Conservation (phyloP, 2,113 vertebrate species). For the Engystomops pustulosus region DNA sequence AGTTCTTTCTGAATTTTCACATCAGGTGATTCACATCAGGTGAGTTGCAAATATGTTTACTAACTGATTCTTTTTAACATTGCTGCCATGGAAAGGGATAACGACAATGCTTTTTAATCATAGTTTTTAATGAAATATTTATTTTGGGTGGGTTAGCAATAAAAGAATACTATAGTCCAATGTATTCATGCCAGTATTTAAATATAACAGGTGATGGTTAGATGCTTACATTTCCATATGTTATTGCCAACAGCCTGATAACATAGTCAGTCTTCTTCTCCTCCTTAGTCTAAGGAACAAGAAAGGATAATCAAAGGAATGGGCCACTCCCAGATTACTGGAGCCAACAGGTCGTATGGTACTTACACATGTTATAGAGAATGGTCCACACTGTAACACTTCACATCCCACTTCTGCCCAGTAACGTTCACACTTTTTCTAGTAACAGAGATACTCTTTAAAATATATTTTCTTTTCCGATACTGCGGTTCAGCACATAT, state of each 20-base stretch:
- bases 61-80: too few species aligned
- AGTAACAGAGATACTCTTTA: conserved; percentile 35
- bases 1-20: too few species aligned
- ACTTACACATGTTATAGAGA: conserved; percentile 89
- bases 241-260: conserved; percentile 82
- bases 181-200: background rate
- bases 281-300: conserved; percentile 79
- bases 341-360: background rate
- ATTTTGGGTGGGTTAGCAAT: too few species aligned
- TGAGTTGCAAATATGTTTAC: too few species aligned
- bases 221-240: conserved; percentile 80
- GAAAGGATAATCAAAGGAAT: conserved; percentile 28
- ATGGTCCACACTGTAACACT: conserved; percentile 77
- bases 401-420: conserved; percentile 77
- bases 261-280: conserved; percentile 84
- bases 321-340: background rate
- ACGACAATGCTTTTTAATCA: too few species aligned
- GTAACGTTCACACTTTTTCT: conserved; percentile 98
- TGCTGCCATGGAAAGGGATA: too few species aligned
- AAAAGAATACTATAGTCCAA: background rate
- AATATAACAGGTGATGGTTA: background rate
- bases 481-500: too few species aligned
- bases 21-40: too few species aligned
- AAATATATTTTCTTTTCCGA: too few species aligned
- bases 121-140: too few species aligned